Base-by-base conservation (phyloP, 2,797 vertebrate species). In the Mus minutoides region DNA sequence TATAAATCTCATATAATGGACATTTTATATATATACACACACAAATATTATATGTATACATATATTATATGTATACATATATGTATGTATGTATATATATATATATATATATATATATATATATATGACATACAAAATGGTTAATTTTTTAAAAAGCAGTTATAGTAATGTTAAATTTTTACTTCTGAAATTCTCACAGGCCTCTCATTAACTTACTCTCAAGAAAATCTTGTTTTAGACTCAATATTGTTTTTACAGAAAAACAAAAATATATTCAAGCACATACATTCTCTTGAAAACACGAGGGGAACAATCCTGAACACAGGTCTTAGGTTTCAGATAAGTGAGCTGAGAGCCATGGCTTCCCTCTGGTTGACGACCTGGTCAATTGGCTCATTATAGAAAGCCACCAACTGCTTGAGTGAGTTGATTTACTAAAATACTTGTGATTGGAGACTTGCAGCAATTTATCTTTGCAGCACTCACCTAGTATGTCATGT, bases 391-490 rank as follows among this genome's bases (percentile, higher is more conserved):
- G 29, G 17, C 31, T 67, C 29, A 67, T 58, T 77, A 37, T 0
- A 37, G 0, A 17, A 21, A 26, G 26, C 9, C 1, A 19, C 1
- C 37, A 6, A 43, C 56, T 94, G 76, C 29, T 60, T 87, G 46
- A 79, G n/a, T 37, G 0, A 24, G 11, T 71, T 83, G n/a, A n/a
- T 60, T 92, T 77, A 83, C 10, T 84, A 58, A 83, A n/a, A 29
- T 82, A 64, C 9, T 62, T 86, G 62, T 31, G 62, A 22, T 10
- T 46, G 82, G 78, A 40, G 22, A 85, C 21, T 34, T 85, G 1
- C 14, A 13, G 24, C 60, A 49, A 79, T 86, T 96, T 94, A 24
- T 76, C 52, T 52, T 88, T 93, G 34, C 52, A 88, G 40, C 40
- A 80, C 21, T 77, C 19, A 13, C 26, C 56, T 80, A 26, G 16